These are phyloP conservation scores for Columba guinea DNA, from an alignment of 2,797 vertebrate species.

Conservation along the genomic window DNA sequence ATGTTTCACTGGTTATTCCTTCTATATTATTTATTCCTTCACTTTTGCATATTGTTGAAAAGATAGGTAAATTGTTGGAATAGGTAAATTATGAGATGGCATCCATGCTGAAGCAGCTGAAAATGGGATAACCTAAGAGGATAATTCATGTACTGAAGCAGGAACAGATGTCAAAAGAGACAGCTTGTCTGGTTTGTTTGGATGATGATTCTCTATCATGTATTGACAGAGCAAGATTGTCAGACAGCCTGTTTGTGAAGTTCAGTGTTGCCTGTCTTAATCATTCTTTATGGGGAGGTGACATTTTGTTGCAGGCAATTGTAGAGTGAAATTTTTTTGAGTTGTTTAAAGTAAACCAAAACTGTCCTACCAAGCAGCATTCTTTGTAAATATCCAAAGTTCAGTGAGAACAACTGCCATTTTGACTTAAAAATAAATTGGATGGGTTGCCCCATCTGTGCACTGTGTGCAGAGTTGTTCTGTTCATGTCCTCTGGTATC, in stretches of 20 bases:
- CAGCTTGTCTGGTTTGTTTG: slow-evolving; percentile 74
- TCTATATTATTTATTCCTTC: background rate
- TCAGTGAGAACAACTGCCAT: background rate
- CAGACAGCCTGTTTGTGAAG: slow-evolving; percentile 69
- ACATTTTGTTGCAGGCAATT: slow-evolving; percentile 54
- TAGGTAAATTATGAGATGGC: slow-evolving; percentile 44
- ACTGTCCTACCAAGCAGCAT: background rate
- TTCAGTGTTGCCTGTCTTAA: slow-evolving; percentile 65
- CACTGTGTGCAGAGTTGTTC: background rate
- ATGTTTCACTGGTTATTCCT: background rate
- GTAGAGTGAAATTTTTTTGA: background rate
- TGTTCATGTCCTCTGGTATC: background rate
- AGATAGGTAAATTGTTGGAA: slow-evolving; percentile 15
- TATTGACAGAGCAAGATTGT: slow-evolving; percentile 69
- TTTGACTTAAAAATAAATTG: background rate
- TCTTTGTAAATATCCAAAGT: background rate
- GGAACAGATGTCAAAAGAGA: slow-evolving; percentile 74
- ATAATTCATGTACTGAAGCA: slow-evolving; percentile 64
- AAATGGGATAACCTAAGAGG: slow-evolving; percentile 62
- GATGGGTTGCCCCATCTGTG: background rate
- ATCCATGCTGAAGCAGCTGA: slow-evolving; percentile 48
- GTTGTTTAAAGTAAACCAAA: slow-evolving; percentile 17
- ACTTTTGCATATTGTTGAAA: background rate
- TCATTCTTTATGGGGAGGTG: slow-evolving; percentile 36
- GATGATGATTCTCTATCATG: slow-evolving; percentile 64